Evolutionary conservation across 2,888 invertebrate genomes (phyloP), one percentile per base, ranked within the genome.

Genomic region (Hartigia nigra): DNA sequence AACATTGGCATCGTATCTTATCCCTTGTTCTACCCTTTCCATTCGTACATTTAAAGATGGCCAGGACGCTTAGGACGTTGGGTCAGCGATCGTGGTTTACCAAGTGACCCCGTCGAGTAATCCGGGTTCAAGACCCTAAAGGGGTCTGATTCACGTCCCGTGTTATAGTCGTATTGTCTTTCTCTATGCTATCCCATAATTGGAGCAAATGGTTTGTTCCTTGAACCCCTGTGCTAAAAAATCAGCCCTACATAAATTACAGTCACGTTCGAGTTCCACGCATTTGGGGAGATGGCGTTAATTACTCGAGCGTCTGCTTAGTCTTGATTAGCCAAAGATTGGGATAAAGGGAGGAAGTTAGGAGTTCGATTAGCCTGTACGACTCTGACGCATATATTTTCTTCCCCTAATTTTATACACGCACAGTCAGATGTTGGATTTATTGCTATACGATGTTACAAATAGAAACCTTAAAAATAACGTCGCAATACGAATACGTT

Each of bases 81-180:
- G 72, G 72, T 72, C 72, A 31, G 72, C 72, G 72, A 72, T 72
- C 72, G 72, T 34, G 72, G 72, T 72, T 72, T 72, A 72, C 72
- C 72, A 31, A 34, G 32, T 72, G 72, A 72, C 72, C 72, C 32
- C 34, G 12, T 31, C 72, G 12, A 31, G 72, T 72, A 72, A 72
- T 72, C 72, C 72, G 72, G 72, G 72, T 72, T 72, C 72, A 72
- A 72, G 72, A 72, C 72, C 72, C 72, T 72, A 72, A 72, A 31
- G 55, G 72, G 72, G 72, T 72, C 72, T 72, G 72, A 72, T 72
- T 72, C 72, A 72, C 72, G 72, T 72, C 72, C 72, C 31, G 72
- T 32, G 72, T 12, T 32, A 72, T 72, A 31, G 31, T 32, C 72
- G 72, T 32, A 12, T 31, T 72, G 72, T 72, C 72, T 72, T 72